Evolutionary conservation across 2,888 invertebrate species (phyloP), one percentile per base, ranked within the genome.

Genomic region (Subacronicta megacephala): DNA sequence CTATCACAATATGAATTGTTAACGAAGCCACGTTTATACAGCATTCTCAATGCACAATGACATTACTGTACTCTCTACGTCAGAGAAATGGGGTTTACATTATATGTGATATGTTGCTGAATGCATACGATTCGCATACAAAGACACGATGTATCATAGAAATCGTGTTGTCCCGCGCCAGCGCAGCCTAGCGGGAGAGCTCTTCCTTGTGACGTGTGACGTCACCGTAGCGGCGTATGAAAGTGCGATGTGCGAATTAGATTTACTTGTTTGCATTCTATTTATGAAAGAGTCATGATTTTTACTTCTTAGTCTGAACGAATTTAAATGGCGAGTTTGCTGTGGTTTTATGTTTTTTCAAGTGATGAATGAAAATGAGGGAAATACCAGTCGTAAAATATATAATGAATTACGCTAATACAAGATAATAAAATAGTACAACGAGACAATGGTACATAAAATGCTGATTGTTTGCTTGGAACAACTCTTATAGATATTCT

Each of bases 141-240:
- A 75, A 73, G 64, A 18, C 60, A 37, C 64, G 41, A 62, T 76
- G 63, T 61, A 65, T 76, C 64, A 71, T 54, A 66, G 62, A 63
- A 57, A 67, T 73, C 76, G 71, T 67, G 71, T 44, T 46, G 69
- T 76, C 74, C 72, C 65, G 72, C 56, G 59, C 44, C 17, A 38
- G 12, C 44, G 50, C 54, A 9, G 29, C 13, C 41, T 51, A 53
- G 38, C 57, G 51, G 62, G 47, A 55, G 53, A 60, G 17, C 23
- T 57, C 38, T 68, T 65, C 74, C 59, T 61, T 49, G 56, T 62
- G 64, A 53, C 46, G 46, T 33, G 18, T 60, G 62, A 65, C 62
- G 69, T 60, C 56, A 68, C 38, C 7, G 16, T 10, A 36, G 15
- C 31, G n/a, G n/a, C 16, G n/a, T 41, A 45, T 53, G 72, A 72